A percentile compares a stretch with the other conserved stretches of the same genome.
Evolutionary conservation across 2,888 invertebrate species (phyloP).

Genomic region (Macropis europaea): DNA sequence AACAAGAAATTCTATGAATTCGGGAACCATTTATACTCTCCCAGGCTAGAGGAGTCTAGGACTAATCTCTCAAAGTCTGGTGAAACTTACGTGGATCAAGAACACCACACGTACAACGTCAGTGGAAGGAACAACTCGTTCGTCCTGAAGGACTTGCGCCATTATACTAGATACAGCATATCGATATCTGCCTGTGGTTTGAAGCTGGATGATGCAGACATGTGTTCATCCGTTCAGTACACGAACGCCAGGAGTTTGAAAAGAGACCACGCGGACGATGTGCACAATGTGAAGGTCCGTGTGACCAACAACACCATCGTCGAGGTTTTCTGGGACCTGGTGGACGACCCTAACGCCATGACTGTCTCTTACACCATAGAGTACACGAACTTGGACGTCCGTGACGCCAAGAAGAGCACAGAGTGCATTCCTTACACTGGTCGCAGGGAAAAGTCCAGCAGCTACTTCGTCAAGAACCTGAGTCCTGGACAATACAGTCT

Average conservation of each 20-base stretch:
- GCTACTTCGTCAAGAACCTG: constrained; percentile 74
- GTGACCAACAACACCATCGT: constrained; percentile 72
- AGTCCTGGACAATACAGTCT: constrained; percentile 83
- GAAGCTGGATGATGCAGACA: constrained; percentile 69
- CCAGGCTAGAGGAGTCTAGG: neutral
- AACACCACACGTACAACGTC: constrained; percentile 59
- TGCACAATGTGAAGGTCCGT: constrained; percentile 65
- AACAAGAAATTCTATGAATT: constrained; percentile 47
- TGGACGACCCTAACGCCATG: constrained; percentile 84
- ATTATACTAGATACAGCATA: constrained; percentile 83
- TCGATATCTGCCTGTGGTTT: constrained; percentile 82
- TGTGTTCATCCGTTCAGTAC: constrained; percentile 70
- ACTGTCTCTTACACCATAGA: constrained; percentile 84
- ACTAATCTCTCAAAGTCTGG: neutral
- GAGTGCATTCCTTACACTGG: constrained; percentile 81
- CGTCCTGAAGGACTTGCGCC: constrained; percentile 79
- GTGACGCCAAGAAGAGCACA: constrained; percentile 73
- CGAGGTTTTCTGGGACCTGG: constrained; percentile 82
- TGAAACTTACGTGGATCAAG: constrained; percentile 15
- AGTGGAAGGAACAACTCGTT: constrained; percentile 57
- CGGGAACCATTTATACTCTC: constrained; percentile 31
- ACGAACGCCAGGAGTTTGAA: constrained; percentile 79
- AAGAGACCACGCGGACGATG: constrained; percentile 78
- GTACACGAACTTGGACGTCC: constrained; percentile 79
- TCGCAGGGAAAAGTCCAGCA: constrained; percentile 58